Percentiles rank a stretch among this genome's conserved stretches.
These are phyloP conservation scores for Drosophila ficusphila DNA, from an alignment of 1,140 invertebrate species.

Conservation along the genomic window DNA sequence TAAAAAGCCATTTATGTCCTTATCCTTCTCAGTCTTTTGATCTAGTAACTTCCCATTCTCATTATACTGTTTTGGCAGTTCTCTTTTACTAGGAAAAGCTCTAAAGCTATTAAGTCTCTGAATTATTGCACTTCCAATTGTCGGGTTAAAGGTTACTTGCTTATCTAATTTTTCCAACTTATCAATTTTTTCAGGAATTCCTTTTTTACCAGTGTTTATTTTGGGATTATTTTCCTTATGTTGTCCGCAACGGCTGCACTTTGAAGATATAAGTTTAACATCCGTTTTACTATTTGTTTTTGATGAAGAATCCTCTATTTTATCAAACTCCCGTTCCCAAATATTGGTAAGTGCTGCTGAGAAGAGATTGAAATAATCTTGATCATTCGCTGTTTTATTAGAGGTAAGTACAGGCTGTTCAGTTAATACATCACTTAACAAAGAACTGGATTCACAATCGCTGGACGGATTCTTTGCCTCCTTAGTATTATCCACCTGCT, in stretches of 20 bases:
- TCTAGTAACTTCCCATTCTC: not conserved
- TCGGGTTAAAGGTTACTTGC: not conserved
- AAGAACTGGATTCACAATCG: not conserved
- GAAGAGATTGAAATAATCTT: constrained; percentile 31
- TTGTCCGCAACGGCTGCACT: not conserved
- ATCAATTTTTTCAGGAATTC: not conserved
- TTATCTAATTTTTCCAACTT: not conserved
- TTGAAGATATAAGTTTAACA: not conserved
- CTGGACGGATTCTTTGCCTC: not conserved
- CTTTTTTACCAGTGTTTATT: too few species aligned
- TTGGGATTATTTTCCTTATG: not conserved
- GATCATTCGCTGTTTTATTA: constrained; percentile 54
- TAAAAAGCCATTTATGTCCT: too few species aligned
- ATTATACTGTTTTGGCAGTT: not conserved
- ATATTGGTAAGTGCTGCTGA: not conserved
- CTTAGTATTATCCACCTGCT: not conserved
- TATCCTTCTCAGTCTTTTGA: not conserved
- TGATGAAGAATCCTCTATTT: not conserved
- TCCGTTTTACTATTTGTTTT: not conserved
- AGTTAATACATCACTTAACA: constrained; percentile 27
- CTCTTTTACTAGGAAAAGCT: not conserved
- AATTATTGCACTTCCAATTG: not conserved
- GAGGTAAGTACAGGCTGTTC: constrained; percentile 36
- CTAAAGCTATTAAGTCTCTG: not conserved
- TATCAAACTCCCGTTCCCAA: not conserved